phyloP scores from a whole-genome alignment of 2,797 vertebrate species.

The Setipinna tenuifilis region DNA sequence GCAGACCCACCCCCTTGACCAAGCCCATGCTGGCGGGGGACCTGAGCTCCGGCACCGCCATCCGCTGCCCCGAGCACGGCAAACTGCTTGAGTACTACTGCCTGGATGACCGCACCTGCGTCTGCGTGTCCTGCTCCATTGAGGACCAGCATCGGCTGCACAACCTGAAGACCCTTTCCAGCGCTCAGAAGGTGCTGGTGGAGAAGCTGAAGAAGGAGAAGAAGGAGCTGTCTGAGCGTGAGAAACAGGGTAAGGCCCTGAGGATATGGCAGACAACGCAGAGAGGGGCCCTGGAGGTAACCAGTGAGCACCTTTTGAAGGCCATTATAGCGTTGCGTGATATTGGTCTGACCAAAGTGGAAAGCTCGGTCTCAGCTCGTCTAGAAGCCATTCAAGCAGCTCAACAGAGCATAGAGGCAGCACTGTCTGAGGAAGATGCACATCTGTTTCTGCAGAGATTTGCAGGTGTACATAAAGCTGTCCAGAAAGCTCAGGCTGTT shows the following conservation, averaged over 20 bases:
- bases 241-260: conserved; percentile 43
- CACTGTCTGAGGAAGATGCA: conserved; percentile 58
- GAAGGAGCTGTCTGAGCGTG: conserved; percentile 41
- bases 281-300: conserved; percentile 46
- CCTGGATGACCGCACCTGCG: conserved; percentile 62
- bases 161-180: conserved; percentile 69
- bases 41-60: conserved; percentile 45
- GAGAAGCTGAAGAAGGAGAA: conserved; percentile 54
- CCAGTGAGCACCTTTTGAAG: conserved; percentile 50
- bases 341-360: conserved; percentile 53
- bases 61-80: conserved; percentile 62
- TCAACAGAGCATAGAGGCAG: conserved; percentile 56
- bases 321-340: conserved; percentile 54
- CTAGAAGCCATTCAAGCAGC: conserved; percentile 56
- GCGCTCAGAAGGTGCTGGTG: conserved; percentile 63
- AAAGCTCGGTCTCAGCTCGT: conserved; percentile 63
- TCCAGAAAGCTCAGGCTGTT: conserved; percentile 61
- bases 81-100: conserved; percentile 72
- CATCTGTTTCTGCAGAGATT: conserved; percentile 69
- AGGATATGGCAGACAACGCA: conserved; percentile 62
- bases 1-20: conserved; percentile 66
- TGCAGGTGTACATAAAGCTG: conserved; percentile 61
- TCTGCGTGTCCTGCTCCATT: conserved; percentile 69
- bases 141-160: conserved; percentile 66
- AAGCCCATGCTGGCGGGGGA: conserved; percentile 54